A percentile compares a stretch with the other conserved stretches of the same genome.
Conservation (phyloP, 2,888 invertebrate genomes). For the Catotricha subobsoleta region DNA sequence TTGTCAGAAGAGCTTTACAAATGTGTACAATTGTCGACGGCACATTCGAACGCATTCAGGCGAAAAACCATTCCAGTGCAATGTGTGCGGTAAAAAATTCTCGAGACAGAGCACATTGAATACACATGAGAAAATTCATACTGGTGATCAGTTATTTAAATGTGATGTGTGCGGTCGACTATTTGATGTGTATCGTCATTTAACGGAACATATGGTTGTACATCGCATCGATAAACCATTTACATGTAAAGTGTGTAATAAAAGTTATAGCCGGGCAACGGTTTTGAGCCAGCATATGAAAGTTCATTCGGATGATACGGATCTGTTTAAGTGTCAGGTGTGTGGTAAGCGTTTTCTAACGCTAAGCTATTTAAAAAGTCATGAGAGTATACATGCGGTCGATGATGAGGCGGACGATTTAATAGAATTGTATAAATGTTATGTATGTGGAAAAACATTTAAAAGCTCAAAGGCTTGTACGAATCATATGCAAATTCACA, state of each 20-base stretch:
- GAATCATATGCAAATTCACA: background rate
- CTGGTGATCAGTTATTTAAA: slow-evolving; percentile 2
- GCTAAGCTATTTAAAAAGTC: background rate
- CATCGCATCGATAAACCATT: slow-evolving; percentile 1
- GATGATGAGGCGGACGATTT: background rate
- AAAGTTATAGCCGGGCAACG: slow-evolving; percentile 1
- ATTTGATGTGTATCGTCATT: slow-evolving; percentile 2
- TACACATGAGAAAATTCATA: slow-evolving; percentile 1
- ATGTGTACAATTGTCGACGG: slow-evolving; percentile 2
- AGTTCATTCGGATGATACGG: background rate
- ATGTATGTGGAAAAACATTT: background rate
- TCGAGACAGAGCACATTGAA: background rate
- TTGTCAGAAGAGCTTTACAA: slow-evolving; percentile 2
- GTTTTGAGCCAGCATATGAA: slow-evolving; percentile 2
- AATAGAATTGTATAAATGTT: background rate
- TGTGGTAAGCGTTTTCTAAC: background rate
- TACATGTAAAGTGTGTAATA: background rate
- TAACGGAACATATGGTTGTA: slow-evolving; percentile 1
- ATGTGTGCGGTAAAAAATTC: slow-evolving; percentile 1
- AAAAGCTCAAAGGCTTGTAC: background rate
- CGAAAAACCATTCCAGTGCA: slow-evolving; percentile 1
- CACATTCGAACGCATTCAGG: slow-evolving; percentile 1
- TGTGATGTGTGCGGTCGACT: slow-evolving; percentile 1
- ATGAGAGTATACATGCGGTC: background rate
- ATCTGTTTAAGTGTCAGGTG: background rate